phyloP scores from a whole-genome alignment of 2,113 vertebrate species.

The Mus pahari region DNA sequence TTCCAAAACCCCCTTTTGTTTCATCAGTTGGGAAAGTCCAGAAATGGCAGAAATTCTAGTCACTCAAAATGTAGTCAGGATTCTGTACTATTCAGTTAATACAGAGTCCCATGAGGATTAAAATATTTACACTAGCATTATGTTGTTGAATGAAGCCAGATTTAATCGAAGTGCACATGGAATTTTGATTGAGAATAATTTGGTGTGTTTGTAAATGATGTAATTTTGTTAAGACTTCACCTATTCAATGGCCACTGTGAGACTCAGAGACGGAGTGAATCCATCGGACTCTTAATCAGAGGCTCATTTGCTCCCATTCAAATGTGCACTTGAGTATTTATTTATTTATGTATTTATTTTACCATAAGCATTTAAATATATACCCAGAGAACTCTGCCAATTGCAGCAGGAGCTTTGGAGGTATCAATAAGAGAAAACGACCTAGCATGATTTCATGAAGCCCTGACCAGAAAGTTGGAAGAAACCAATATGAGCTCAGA shows the following conservation, averaged over 20 bases:
- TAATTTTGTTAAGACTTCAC: slow-evolving; percentile 28
- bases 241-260: slow-evolving; percentile 29
- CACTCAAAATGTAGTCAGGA: neutral
- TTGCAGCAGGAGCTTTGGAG: slow-evolving; percentile 21
- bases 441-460: neutral
- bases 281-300: neutral
- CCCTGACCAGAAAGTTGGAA: slow-evolving; percentile 20
- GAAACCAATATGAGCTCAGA: neutral
- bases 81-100: slow-evolving; percentile 27
- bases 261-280: neutral
- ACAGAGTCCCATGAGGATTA: neutral
- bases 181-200: slow-evolving; percentile 63
- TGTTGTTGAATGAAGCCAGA: slow-evolving; percentile 25
- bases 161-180: slow-evolving; percentile 21
- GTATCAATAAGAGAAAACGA: slow-evolving; percentile 57
- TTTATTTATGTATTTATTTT: slow-evolving; percentile 66
- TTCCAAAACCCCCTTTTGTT: neutral
- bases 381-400: neutral
- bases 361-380: slow-evolving; percentile 52
- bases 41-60: neutral
- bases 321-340: slow-evolving; percentile 53
- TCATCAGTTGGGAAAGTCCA: neutral
- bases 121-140: slow-evolving; percentile 52
- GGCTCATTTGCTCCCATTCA: slow-evolving; percentile 59
- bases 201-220: slow-evolving; percentile 64